A percentile compares a stretch with the other conserved stretches of the same genome.
These are phyloP conservation scores for Thripadectes ignobilis DNA, from an alignment of 2,797 vertebrate species.

Conservation along the genomic window DNA sequence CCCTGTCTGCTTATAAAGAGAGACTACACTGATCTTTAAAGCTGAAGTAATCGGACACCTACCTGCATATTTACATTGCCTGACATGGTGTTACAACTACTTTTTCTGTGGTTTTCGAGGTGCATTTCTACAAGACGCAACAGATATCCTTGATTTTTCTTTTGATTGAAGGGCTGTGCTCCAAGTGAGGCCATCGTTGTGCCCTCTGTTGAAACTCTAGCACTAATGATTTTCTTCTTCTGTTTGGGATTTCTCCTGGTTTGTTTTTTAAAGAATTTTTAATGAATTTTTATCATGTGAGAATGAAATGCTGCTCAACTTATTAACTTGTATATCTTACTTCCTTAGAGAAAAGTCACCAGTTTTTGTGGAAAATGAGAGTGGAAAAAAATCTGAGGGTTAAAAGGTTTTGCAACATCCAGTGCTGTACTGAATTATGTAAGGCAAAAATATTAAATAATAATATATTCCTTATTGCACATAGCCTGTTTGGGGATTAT, in stretches of 20 bases:
- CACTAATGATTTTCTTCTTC: constrained; percentile 1
- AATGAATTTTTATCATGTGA: not conserved
- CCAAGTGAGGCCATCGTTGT: not conserved
- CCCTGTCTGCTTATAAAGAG: constrained; percentile 20
- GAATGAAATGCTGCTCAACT: not conserved
- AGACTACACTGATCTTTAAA: constrained; percentile 24
- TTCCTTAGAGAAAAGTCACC: constrained; percentile 12
- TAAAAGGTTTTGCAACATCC: constrained; percentile 9
- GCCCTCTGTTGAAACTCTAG: not conserved
- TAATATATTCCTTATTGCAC: constrained; percentile 31
- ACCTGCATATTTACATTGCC: constrained; percentile 48
- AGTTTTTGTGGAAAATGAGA: not conserved
- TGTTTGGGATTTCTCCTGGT: not conserved
- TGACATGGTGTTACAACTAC: not conserved
- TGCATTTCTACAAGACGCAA: not conserved
- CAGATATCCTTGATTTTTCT: not conserved
- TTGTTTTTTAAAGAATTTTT: not conserved
- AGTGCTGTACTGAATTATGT: constrained; percentile 46
- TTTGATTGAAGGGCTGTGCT: not conserved
- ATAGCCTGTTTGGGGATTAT: constrained; percentile 9
- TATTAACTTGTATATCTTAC: constrained; percentile 7
- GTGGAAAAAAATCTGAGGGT: not conserved
- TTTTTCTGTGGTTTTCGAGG: not conserved
- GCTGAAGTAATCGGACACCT: constrained; percentile 49
- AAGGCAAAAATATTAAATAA: constrained; percentile 50